Evolutionary conservation across 2,888 invertebrate species (phyloP).

Genomic region (Clistopyga incitator): DNA sequence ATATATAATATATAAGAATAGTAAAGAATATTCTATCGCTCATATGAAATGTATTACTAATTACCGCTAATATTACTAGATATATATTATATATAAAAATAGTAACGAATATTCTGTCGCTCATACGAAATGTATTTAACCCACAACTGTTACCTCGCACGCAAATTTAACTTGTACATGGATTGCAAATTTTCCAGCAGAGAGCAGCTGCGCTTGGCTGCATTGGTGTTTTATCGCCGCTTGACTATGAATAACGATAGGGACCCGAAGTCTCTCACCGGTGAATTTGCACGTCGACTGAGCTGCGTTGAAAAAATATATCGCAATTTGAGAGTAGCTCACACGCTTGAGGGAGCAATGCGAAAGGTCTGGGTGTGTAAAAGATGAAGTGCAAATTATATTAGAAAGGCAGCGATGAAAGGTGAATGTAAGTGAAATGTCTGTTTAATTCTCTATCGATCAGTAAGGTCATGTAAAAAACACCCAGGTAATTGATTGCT

Average conservation of each 20-base stretch:
- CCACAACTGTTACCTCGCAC: too few relatives aligned
- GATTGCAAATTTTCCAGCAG: neutral
- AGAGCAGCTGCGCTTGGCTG: neutral
- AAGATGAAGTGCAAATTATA: neutral
- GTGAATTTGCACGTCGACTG: neutral
- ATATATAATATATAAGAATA: too few relatives aligned
- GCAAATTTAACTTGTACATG: neutral
- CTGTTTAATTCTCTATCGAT: too few relatives aligned
- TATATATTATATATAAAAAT: too few relatives aligned
- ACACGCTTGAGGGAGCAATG: conserved; percentile 2
- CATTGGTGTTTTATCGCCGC: neutral
- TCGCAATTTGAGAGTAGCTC: conserved; percentile 7
- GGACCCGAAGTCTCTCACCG: neutral
- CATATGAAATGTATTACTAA: too few relatives aligned
- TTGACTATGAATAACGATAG: neutral
- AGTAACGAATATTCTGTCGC: too few relatives aligned
- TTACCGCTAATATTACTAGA: too few relatives aligned
- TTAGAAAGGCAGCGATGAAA: neutral
- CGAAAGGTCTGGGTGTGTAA: conserved; percentile 9
- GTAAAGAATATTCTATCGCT: too few relatives aligned
- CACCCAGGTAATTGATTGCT: too few relatives aligned
- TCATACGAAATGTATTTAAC: too few relatives aligned
- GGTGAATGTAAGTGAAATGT: neutral
- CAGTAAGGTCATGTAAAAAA: too few relatives aligned
- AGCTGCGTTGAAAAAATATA: neutral